A percentile compares a stretch with the other conserved stretches of the same genome.
Evolutionary conservation across 2,113 vertebrate species (phyloP).

Genomic region (Leptocoma aspasia): DNA sequence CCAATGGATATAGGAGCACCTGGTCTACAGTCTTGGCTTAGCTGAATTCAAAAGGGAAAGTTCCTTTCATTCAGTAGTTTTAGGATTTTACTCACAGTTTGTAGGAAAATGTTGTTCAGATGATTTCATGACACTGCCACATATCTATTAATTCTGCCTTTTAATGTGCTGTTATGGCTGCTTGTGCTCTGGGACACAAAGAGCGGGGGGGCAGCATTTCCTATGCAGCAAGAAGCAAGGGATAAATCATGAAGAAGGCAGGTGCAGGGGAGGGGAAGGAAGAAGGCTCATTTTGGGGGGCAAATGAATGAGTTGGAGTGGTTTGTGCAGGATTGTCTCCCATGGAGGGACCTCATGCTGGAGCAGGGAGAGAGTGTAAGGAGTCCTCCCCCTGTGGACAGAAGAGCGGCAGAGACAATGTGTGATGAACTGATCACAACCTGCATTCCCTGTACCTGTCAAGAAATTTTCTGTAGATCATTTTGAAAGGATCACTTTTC

Average conservation of each 20-base stretch:
- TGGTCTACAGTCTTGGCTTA: neutral
- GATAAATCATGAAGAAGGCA: neutral
- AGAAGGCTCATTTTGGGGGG: neutral
- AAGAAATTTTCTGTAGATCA: neutral
- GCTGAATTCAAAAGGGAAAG: neutral
- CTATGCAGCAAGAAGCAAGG: neutral
- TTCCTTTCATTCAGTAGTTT: neutral
- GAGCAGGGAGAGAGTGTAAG: neutral
- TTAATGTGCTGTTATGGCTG: neutral
- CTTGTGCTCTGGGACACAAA: neutral
- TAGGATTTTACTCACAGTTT: neutral
- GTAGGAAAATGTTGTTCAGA: neutral
- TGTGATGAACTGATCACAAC: neutral
- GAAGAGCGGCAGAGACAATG: neutral
- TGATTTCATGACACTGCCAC: neutral
- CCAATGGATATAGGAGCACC: neutral
- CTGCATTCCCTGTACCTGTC: rapidly evolving
- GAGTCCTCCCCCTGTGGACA: neutral
- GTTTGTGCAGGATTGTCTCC: neutral
- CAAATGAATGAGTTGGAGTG: neutral
- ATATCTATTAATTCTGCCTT: neutral
- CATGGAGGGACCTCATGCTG: neutral
- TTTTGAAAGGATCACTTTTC: neutral
- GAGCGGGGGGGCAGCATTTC: neutral
- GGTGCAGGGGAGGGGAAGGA: neutral